These are phyloP conservation scores for Sapajus apella DNA, from an alignment of 2,113 vertebrate genomes.

Conservation along the genomic window DNA sequence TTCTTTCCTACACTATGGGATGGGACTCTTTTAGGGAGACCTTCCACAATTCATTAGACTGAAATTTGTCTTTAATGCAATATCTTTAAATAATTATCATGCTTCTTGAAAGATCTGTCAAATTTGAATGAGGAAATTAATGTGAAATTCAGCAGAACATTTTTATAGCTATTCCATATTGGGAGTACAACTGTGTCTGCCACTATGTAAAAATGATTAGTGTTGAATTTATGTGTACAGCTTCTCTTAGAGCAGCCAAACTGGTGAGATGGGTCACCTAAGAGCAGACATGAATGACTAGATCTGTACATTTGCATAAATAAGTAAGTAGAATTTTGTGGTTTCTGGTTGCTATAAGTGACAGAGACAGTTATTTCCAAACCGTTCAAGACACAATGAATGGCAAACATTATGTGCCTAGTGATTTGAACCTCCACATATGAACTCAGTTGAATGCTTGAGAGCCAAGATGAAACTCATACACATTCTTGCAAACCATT, in stretches of 20 bases:
- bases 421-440: conserved; percentile 65
- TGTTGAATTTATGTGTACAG: conserved; percentile 50
- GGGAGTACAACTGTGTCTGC: not conserved
- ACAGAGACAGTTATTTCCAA: conserved; percentile 73
- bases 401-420: conserved; percentile 72
- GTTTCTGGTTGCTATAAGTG: conserved; percentile 63
- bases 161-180: not conserved
- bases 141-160: conserved; percentile 63
- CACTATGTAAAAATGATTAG: conserved; percentile 59
- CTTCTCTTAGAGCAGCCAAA: conserved; percentile 42
- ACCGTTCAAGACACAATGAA: conserved; percentile 62
- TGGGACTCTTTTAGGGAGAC: not conserved
- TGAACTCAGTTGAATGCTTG: conserved; percentile 69
- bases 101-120: not conserved
- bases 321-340: conserved; percentile 39
- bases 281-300: conserved; percentile 30
- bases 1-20: not conserved
- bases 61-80: not conserved
- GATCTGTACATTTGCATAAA: not conserved
- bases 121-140: conserved; percentile 67
- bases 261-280: conserved; percentile 17
- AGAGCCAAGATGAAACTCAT: conserved; percentile 68
- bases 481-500: conserved; percentile 80
- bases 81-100: not conserved
- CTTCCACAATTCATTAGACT: not conserved